Evolutionary conservation across 1,140 invertebrate genomes (phyloP), one percentile per base, ranked within the genome.

Genomic region (Chironomus striatipennis): DNA sequence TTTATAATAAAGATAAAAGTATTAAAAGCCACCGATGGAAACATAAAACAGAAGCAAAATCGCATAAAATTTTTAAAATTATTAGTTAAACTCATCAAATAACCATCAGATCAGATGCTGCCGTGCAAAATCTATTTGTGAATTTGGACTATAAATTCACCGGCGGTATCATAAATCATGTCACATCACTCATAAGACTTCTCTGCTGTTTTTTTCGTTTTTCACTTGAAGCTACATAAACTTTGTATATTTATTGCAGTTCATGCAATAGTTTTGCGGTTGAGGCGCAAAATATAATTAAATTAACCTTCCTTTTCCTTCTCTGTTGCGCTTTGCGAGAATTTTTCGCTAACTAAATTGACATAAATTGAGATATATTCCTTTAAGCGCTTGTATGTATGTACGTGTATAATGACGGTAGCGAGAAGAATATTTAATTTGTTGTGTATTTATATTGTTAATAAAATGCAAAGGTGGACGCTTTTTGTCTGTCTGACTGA

Each of bases 321-420:
- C 43, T 57, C 47, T 57, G 12, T 15, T 57, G 47, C 12, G 8
- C 47, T n/a, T 12, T 9, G 15, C 65, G 65, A 70, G n/a, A 20
- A 70, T 18, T 70, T 12, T 57, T 70, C 18, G 65, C 65, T 18
- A 70, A 70, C 17, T 70, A 70, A 70, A 57, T 57, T 70, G 65
- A 70, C 17, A 70, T 70, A 70, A 70, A 70, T 70, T 70, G 20
- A 70, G 65, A 70, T 70, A 70, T 70, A 70, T 70, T 70, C 65
- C 65, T 20, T 57, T 15, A n/a, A 5, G n/a, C 12, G 1, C 5
- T 57, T n/a, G n/a, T 57, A 15, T 57, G 24, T 34, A 5, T 34
- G 24, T 34, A 34, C 24, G 24, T 34, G 24, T 2, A 34, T 34
- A 34, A 34, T 34, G 24, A 34, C 24, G 24, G 24, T 34, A 34